These are phyloP conservation scores for Sthenelais limicola DNA, from an alignment of 2,888 invertebrate genomes.

Conservation along the genomic window DNA sequence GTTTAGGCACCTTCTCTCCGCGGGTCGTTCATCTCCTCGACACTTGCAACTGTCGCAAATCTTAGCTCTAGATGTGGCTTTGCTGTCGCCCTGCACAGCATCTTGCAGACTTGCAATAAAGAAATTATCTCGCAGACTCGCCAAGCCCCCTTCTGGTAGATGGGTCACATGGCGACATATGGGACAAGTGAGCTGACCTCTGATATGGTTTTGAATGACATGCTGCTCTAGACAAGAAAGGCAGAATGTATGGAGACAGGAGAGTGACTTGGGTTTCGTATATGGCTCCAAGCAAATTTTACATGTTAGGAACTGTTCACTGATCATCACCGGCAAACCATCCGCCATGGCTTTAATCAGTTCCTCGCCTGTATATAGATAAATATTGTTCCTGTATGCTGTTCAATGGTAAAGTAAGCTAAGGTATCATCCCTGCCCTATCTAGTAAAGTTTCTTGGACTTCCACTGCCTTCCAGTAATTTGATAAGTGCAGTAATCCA, in stretches of 20 bases:
- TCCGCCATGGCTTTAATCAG: neutral
- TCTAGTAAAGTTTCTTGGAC: no score
- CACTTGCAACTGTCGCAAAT: constrained; percentile 39
- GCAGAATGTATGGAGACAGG: constrained; percentile 47
- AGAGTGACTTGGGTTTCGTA: constrained; percentile 44
- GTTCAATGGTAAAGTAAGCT: no score
- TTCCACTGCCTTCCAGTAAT: no score
- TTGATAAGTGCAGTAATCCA: no score
- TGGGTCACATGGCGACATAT: constrained; percentile 43
- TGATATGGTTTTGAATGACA: constrained; percentile 16
- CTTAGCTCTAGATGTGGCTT: neutral
- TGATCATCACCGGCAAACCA: constrained; percentile 42
- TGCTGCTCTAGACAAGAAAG: constrained; percentile 39
- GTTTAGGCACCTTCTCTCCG: constrained; percentile 40
- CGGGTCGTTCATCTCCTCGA: constrained; percentile 31
- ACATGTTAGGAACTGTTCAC: constrained; percentile 45
- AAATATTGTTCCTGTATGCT: neutral
- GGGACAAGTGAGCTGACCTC: constrained; percentile 35
- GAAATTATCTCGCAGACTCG: constrained; percentile 44
- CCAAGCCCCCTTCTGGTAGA: constrained; percentile 7
- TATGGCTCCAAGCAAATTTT: constrained; percentile 43
- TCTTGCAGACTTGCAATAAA: constrained; percentile 43
- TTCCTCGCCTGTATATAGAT: neutral
- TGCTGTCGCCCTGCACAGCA: constrained; percentile 20
- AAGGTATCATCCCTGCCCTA: no score